phyloP scores from a whole-genome alignment of 92 coral and sea anemone species.

The Montipora capitata region DNA sequence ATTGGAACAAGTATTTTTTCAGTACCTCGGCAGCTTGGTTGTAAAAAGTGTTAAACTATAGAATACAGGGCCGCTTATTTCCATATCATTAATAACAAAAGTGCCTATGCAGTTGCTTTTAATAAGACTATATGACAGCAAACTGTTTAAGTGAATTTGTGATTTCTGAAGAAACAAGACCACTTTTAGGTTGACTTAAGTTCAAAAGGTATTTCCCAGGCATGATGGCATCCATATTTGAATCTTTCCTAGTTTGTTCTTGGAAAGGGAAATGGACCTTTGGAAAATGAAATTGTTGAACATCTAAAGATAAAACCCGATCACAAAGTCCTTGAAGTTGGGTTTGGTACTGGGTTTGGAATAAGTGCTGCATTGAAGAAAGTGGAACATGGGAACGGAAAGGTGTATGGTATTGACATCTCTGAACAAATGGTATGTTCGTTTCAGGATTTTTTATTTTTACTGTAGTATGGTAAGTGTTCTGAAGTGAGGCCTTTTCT shows the following conservation, averaged over 20 bases:
- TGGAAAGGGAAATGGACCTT: background rate
- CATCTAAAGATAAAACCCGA: conserved; percentile 18
- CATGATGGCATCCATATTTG: background rate
- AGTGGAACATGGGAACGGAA: conserved; percentile 19
- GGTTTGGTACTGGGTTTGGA: conserved; percentile 49
- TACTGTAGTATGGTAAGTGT: background rate
- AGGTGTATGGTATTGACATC: conserved; percentile 48
- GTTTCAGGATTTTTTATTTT: too few species aligned
- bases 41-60: too few species aligned
- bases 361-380: conserved; percentile 11
- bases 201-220: background rate
- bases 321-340: conserved; percentile 42
- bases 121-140: too few species aligned
- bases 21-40: too few species aligned
- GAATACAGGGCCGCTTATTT: too few species aligned
- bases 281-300: background rate
- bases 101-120: too few species aligned
- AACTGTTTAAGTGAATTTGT: too few species aligned
- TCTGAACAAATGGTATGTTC: conserved; percentile 34
- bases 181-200: background rate
- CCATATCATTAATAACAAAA: too few species aligned
- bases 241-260: background rate
- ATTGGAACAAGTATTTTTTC: too few species aligned
- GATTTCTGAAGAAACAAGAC: too few species aligned
- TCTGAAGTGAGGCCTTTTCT: background rate